These are phyloP conservation scores for Anolis sagrei DNA, from an alignment of 2,113 vertebrate species.

Conservation along the genomic window DNA sequence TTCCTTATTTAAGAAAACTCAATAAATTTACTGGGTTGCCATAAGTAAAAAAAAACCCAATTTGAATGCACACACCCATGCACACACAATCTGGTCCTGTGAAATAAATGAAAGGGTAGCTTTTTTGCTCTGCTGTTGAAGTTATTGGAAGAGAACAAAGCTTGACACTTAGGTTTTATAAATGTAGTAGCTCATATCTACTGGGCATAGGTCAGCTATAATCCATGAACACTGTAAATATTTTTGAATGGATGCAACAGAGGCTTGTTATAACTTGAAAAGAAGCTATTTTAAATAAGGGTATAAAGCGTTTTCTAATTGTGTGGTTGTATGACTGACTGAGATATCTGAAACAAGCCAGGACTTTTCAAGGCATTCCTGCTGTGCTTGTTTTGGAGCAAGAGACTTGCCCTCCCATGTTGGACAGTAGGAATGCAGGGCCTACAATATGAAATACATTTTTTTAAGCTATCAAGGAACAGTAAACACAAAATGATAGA, in stretches of 20 bases:
- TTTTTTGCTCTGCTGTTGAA: neutral
- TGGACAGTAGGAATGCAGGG: neutral
- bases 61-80: too few species aligned
- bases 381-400: slow-evolving; percentile 1
- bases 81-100: neutral
- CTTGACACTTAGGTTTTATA: neutral
- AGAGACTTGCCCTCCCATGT: neutral
- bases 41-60: too few species aligned
- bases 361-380: slow-evolving; percentile 10
- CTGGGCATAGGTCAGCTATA: neutral
- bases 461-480: neutral
- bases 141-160: neutral
- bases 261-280: slow-evolving; percentile 14
- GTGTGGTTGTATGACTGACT: neutral
- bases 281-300: neutral
- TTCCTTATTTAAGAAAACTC: too few species aligned
- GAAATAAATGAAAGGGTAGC: neutral
- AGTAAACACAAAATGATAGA: neutral
- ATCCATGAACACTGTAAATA: neutral
- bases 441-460: neutral
- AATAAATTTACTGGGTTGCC: too few species aligned
- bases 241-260: neutral
- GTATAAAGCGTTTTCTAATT: neutral
- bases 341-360: neutral
- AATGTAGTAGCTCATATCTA: neutral